phyloP scores from a whole-genome alignment of 2,113 vertebrate species.

The Halcyon malimbica region DNA sequence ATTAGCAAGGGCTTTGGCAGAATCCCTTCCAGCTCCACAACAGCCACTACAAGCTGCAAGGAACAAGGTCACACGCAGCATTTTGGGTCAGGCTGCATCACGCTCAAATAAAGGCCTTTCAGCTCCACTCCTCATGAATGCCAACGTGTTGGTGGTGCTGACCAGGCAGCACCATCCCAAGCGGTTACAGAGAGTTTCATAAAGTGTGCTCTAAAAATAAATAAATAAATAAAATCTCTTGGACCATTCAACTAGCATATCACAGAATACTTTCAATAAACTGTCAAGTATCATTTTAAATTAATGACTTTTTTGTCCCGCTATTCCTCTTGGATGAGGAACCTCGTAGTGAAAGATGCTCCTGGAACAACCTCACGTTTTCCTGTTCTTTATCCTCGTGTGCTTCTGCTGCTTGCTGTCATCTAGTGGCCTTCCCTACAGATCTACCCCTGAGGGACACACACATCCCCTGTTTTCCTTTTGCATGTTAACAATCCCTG shows the following conservation, averaged over 20 bases:
- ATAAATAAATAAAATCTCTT: too few species aligned
- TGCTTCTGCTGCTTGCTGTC: background rate
- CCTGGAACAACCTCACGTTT: background rate
- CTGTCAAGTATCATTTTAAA: background rate
- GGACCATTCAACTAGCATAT: background rate
- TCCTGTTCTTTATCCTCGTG: background rate
- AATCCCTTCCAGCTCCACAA: background rate
- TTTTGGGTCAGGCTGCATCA: background rate
- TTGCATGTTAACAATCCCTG: background rate
- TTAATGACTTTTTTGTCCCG: background rate
- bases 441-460: background rate
- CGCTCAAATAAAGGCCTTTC: background rate
- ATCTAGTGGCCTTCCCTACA: background rate
- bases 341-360: background rate
- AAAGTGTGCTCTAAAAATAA: background rate
- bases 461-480: background rate
- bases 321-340: background rate
- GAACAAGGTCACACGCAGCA: background rate
- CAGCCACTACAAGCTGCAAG: background rate
- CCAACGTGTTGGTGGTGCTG: accelerated
- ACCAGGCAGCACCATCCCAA: background rate
- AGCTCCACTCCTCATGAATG: background rate
- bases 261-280: background rate
- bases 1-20: background rate
- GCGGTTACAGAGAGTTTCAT: too few species aligned